phyloP scores from a whole-genome alignment of 92 coral and sea anemone species.

The Siderastrea radians region DNA sequence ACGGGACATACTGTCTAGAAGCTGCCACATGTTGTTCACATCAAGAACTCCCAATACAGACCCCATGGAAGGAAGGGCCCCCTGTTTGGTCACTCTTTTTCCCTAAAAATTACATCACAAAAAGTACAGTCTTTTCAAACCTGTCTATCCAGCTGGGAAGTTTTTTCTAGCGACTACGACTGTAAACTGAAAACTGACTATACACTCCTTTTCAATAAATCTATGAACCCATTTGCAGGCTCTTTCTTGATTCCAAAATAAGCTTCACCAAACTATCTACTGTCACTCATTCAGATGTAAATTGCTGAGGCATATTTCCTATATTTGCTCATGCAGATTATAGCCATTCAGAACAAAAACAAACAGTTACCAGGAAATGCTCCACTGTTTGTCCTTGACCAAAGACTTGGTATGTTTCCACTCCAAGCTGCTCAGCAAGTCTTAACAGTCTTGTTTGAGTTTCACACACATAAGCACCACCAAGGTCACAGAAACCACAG shows the following conservation, averaged over 20 bases:
- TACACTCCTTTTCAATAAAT: no score
- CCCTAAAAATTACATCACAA: slow-evolving; percentile 50
- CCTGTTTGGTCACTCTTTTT: slow-evolving; percentile 55
- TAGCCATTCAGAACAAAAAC: not conserved
- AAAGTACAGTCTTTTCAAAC: not conserved
- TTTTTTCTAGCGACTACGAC: no score
- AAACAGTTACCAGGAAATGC: slow-evolving; percentile 61
- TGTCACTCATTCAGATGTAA: no score
- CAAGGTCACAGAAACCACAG: slow-evolving; percentile 73
- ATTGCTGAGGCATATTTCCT: no score
- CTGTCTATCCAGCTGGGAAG: no score
- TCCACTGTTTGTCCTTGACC: slow-evolving; percentile 75
- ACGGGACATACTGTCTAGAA: slow-evolving; percentile 76
- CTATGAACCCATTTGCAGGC: no score
- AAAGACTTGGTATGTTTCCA: slow-evolving; percentile 71
- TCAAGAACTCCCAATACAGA: slow-evolving; percentile 66
- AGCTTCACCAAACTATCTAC: no score
- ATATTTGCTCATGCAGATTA: no score
- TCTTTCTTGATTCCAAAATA: no score
- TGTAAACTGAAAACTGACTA: no score
- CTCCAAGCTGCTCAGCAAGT: slow-evolving; percentile 73
- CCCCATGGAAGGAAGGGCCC: slow-evolving; percentile 69
- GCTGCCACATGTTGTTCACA: slow-evolving; percentile 74
- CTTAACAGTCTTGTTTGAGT: slow-evolving; percentile 77
- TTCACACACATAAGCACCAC: slow-evolving; percentile 84